Base-by-base conservation (phyloP, 2,888 invertebrate species). In the Teinopalpus imperialis region DNA sequence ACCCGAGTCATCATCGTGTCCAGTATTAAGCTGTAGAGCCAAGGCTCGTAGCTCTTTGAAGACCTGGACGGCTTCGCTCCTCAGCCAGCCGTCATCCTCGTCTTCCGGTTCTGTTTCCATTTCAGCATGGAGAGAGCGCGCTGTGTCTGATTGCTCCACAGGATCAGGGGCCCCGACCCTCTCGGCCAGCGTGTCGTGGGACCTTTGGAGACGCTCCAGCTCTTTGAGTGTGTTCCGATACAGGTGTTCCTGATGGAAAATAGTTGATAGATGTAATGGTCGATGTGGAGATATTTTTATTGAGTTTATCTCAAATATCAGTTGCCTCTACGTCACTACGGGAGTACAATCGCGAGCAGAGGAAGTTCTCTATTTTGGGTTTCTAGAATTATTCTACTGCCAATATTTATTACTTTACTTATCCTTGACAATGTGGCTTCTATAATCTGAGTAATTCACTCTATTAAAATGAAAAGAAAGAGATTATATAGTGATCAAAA, bases 81-180 rank as follows among this genome's bases (percentile, higher is more conserved):
- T 74, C 82, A 91, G 83, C 91, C 93, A 90, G 69, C 86, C 69
- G 32, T 91, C 89, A n/a, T 90, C 90, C 40, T 79, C 67, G 46
- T 80, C 82, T 31, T 90, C 90, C 1, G 91, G 92, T 49, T 94
- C 94, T 37, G 94, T 92, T 74, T 97, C 97, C 93, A 98, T 95
- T 90, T 98, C 97, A 55, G 95, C 96, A 69, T 96, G 95, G 48
- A 98, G 90, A 12, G 97, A 97, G 51, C 95, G 79, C 52, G 91
- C 90, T 3, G 91, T 81, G 57, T 80, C 79, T 4, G 78, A 66
- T 8, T 70, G 66, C 35, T 86, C 79, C 0, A 74, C 66, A 7
- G 90, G 75, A 8, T 89, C 88, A 16, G 93, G 89, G 5, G 92
- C 90, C 24, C 94, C 94, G 56, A 94, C 83, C 49, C 94, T 90